Base-by-base conservation (phyloP, 2,888 invertebrate genomes). In the Artemia sp. region DNA sequence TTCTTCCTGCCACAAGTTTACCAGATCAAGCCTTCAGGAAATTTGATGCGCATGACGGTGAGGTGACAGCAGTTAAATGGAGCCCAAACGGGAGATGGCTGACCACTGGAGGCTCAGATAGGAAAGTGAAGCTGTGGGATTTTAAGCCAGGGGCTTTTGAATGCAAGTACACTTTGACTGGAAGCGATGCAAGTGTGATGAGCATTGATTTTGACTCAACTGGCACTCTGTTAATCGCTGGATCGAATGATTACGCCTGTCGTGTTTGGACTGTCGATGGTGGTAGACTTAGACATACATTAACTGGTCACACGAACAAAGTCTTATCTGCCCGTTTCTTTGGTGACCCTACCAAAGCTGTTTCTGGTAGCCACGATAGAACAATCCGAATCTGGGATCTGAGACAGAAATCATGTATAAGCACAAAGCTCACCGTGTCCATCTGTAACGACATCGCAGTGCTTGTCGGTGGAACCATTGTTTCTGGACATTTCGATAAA, bases 381-480 rank as follows among this genome's bases (percentile, higher is more conserved):
- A 97, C 97, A 51, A 82, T 99, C 72, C 98, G 97, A 84, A 87
- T 97, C 77, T 99, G 97, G 97, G 98, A 99, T 81, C 85, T 97
- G 67, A 85, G 90, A 75, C 91, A 90, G 81, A 86, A 89, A 79
- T 87, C 90, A 71, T 93, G 89, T 80, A 87, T 89, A 75, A 89
- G 90, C 79, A 93, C 93, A 7, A 92, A 93, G 80, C 93, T 93
- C 77, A 94, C 94, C 70, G 95, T 94, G 64, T 96, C 95, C 52
- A 92, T 91, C 76, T 96, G 95, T 80, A 94, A 95, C 80, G 97
- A 97, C 81, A 83, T 97, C 72, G 94, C 95, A 74, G 92, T 91
- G 73, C 87, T 88, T 71, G 91, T 92, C 77, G 87, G 89, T 72
- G 89, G 90, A 70, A 77, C 76, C 67, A 90, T 97, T 75, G 92